phyloP scores from a whole-genome alignment of 2,113 vertebrate species.

The Genyomyrus donnyi region DNA sequence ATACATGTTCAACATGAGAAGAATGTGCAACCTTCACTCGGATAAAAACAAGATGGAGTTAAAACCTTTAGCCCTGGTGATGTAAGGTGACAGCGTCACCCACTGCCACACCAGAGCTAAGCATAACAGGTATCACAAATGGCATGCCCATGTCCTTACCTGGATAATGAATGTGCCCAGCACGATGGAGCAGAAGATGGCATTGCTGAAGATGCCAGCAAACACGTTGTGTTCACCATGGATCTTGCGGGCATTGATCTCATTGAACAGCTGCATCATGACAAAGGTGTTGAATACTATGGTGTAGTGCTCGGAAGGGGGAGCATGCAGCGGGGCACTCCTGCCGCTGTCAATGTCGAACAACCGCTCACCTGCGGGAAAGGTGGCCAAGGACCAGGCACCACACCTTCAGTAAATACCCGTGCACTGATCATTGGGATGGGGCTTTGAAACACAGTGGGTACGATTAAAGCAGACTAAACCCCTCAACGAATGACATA shows the following conservation, averaged over 20 bases:
- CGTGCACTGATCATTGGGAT: neutral
- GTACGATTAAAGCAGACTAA: neutral
- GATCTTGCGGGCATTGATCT: slow-evolving; percentile 96
- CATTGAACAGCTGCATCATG: slow-evolving; percentile 98
- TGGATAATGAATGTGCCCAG: slow-evolving; percentile 84
- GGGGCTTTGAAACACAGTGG: neutral
- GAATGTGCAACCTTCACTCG: neutral
- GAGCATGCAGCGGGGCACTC: slow-evolving; percentile 85
- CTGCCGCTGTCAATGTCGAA: slow-evolving; percentile 91
- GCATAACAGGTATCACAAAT: neutral
- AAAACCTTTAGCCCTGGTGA: neutral
- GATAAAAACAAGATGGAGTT: neutral
- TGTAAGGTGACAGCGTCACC: neutral
- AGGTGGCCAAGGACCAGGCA: neutral
- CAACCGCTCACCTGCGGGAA: slow-evolving; percentile 74
- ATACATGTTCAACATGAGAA: neutral
- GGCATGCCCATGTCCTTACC: slow-evolving; percentile 53
- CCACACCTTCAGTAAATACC: neutral
- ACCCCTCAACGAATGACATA: neutral
- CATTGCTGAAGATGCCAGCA: slow-evolving; percentile 88
- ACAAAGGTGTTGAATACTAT: slow-evolving; percentile 97
- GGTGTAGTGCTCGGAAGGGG: slow-evolving; percentile 94
- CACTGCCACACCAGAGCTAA: neutral
- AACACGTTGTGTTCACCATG: slow-evolving; percentile 97
- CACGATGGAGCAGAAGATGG: slow-evolving; percentile 90